A percentile compares a stretch with the other conserved stretches of the same genome.
Evolutionary conservation across 2,113 vertebrate genomes (phyloP).

Genomic region (Callipepla californica): DNA sequence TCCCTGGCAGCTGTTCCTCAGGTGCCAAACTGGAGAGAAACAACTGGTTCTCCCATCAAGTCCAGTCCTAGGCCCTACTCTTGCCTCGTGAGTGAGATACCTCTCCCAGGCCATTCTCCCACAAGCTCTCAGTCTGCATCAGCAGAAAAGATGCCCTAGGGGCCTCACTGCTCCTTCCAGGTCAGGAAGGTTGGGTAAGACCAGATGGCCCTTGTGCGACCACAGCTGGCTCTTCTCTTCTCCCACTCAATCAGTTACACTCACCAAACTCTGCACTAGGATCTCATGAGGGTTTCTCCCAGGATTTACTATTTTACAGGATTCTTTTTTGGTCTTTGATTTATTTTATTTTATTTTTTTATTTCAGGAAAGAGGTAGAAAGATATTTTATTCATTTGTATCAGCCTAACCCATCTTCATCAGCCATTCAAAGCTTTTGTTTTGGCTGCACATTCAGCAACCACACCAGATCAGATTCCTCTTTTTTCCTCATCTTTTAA

Average conservation of each 20-base stretch:
- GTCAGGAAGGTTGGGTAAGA: not conserved
- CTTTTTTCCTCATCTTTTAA: not conserved
- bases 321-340: not conserved
- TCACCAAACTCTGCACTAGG: not conserved
- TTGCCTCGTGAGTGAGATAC: fast-evolving
- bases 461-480: not conserved
- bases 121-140: not conserved
- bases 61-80: not conserved
- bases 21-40: not conserved
- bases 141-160: not conserved
- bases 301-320: not conserved
- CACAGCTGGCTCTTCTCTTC: not conserved
- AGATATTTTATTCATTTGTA: not conserved
- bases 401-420: not conserved
- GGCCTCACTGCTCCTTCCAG: not conserved
- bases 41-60: not conserved
- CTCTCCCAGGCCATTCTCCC: not conserved
- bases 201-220: no score
- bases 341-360: not conserved
- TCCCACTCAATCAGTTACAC: fast-evolving
- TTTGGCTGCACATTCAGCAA: not conserved
- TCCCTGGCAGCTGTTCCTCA: not conserved
- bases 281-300: not conserved
- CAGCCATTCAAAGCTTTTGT: not conserved
- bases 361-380: no score